These are phyloP conservation scores for Drosophila takahashii DNA, from an alignment of 1,140 invertebrate genomes.

Conservation along the genomic window DNA sequence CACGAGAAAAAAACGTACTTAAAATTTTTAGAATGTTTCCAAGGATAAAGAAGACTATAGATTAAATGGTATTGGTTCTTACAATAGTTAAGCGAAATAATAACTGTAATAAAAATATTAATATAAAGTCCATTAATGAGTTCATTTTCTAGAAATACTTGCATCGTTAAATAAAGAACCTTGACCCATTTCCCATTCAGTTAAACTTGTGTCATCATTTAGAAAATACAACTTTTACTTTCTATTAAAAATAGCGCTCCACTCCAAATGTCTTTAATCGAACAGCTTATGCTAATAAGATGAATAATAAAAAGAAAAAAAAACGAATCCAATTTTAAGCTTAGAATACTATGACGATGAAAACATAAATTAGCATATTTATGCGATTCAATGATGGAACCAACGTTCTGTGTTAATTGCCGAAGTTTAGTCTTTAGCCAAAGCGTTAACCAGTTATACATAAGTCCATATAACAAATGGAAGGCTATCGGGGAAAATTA, in stretches of 20 bases:
- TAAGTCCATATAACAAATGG: constrained; percentile 6
- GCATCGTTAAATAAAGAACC: not conserved
- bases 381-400: constrained; percentile 19
- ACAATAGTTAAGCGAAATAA: too few species aligned
- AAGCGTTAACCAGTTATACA: constrained; percentile 25
- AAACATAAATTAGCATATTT: constrained; percentile 42
- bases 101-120: too few species aligned
- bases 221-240: constrained; percentile 31
- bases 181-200: constrained; percentile 16
- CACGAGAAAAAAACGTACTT: too few species aligned
- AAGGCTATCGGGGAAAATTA: constrained; percentile 22
- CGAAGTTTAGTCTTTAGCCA: constrained; percentile 11
- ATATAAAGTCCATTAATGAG: too few species aligned
- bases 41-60: too few species aligned
- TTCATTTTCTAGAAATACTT: too few species aligned
- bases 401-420: constrained; percentile 27
- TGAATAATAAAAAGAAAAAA: constrained; percentile 28
- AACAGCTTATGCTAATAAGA: constrained; percentile 29
- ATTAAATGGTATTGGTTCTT: too few species aligned
- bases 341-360: constrained; percentile 13
- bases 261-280: constrained; percentile 18
- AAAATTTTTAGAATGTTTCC: too few species aligned
- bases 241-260: constrained; percentile 1
- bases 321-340: not conserved
- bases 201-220: constrained; percentile 3